phyloP scores from a whole-genome alignment of 2,888 invertebrate species.

The Lepidocyrtinus sp. region DNA sequence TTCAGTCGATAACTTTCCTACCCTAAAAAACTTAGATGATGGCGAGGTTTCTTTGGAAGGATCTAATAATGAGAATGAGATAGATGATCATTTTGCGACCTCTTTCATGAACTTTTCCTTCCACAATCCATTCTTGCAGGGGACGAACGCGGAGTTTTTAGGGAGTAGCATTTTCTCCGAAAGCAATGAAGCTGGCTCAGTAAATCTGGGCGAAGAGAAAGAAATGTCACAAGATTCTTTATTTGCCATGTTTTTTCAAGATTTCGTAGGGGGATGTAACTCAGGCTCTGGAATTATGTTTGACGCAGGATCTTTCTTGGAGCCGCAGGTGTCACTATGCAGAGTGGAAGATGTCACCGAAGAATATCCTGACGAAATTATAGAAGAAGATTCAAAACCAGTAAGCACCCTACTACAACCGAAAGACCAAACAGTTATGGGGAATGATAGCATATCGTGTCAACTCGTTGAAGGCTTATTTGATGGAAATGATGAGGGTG shows the following conservation, averaged over 20 bases:
- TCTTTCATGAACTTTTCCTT: neutral
- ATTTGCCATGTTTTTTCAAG: neutral
- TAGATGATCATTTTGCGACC: neutral
- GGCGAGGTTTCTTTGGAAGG: no score
- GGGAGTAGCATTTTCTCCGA: neutral
- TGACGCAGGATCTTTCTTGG: neutral
- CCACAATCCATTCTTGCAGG: neutral
- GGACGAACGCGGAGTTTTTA: neutral
- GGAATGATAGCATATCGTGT: constrained; percentile 1
- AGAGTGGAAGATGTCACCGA: constrained; percentile 35
- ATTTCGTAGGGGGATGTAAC: neutral
- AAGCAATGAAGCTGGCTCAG: neutral
- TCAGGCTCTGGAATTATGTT: neutral
- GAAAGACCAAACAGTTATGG: neutral
- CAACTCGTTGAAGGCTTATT: constrained; percentile 15
- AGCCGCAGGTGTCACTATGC: neutral
- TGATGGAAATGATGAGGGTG: neutral
- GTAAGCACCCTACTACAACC: neutral
- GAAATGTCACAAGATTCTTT: neutral
- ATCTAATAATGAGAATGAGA: no score
- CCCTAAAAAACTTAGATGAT: no score
- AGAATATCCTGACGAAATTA: neutral
- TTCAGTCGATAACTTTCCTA: no score
- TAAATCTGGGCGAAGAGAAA: neutral
- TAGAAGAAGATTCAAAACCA: neutral